Evolutionary conservation across 2,888 invertebrate genomes (phyloP).

Genomic region (Aleiodes testaceus): DNA sequence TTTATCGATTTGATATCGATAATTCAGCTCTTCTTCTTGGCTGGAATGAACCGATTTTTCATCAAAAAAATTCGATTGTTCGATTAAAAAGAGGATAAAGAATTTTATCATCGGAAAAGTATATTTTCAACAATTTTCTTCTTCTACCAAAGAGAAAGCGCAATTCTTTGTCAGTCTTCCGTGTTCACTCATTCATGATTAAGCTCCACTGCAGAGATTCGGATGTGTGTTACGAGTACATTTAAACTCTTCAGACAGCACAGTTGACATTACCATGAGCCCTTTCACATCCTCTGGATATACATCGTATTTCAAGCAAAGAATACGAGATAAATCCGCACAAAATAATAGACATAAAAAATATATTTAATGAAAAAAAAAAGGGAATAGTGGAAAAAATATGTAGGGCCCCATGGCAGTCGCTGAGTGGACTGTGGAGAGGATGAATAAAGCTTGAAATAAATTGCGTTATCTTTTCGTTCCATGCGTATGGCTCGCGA

Average conservation of each 20-base stretch:
- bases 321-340: conserved; percentile 26
- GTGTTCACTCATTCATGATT: background rate
- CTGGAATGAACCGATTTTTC: no score
- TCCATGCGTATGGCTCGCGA: conserved; percentile 67
- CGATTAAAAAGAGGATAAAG: no score
- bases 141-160: no score
- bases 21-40: background rate
- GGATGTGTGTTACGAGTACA: background rate
- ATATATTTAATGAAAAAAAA: conserved; percentile 35
- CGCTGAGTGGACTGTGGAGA: conserved; percentile 54
- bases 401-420: conserved; percentile 45
- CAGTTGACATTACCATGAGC: background rate
- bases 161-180: no score
- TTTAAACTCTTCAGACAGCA: conserved; percentile 7
- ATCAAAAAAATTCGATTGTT: no score
- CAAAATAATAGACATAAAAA: conserved; percentile 33
- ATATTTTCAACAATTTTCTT: no score
- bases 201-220: conserved; percentile 17
- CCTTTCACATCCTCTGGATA: conserved; percentile 14
- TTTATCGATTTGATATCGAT: conserved; percentile 10
- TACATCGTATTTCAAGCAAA: conserved; percentile 24
- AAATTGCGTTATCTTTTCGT: conserved; percentile 71
- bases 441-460: conserved; percentile 67
- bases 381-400: conserved; percentile 38
- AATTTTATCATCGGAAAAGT: no score